Percentiles rank a stretch among this genome's conserved stretches.
phyloP scores from a whole-genome alignment of 2,113 vertebrate species.

The Salvator merianae region DNA sequence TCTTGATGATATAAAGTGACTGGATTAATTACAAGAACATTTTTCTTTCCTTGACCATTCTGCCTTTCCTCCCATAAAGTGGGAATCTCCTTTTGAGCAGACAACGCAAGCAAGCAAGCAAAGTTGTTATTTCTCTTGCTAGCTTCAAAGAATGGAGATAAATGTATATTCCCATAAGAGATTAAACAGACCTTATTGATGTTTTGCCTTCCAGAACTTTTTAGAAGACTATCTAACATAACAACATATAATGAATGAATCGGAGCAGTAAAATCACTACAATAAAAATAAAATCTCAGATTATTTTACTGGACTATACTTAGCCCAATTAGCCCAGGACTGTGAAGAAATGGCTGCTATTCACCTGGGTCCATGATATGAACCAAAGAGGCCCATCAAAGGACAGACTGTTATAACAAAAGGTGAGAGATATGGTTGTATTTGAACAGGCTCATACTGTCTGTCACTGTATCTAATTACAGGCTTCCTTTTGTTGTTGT shows the following conservation, averaged over 20 bases:
- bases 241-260: background rate
- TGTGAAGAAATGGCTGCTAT: background rate
- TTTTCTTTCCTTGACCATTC: slow-evolving; percentile 34
- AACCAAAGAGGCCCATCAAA: background rate
- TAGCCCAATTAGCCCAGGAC: background rate
- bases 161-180: slow-evolving; percentile 49
- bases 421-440: background rate
- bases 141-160: slow-evolving; percentile 39
- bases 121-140: slow-evolving; percentile 15
- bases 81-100: slow-evolving; percentile 61
- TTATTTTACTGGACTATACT: slow-evolving; percentile 19
- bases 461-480: no score
- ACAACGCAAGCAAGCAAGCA: slow-evolving; percentile 22
- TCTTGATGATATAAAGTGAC: slow-evolving; percentile 22
- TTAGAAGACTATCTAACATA: slow-evolving; percentile 8
- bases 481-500: no score
- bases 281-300: rapidly evolving
- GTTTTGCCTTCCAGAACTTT: slow-evolving; percentile 35
- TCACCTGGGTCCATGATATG: background rate
- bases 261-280: background rate
- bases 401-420: background rate
- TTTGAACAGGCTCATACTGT: no score
- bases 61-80: slow-evolving; percentile 32
- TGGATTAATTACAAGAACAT: slow-evolving; percentile 60
- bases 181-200: slow-evolving; percentile 44